These are phyloP conservation scores for Pelagia noctiluca DNA, from an alignment of 30 jellyfish, hydroid and myxozoan species.

Conservation along the genomic window DNA sequence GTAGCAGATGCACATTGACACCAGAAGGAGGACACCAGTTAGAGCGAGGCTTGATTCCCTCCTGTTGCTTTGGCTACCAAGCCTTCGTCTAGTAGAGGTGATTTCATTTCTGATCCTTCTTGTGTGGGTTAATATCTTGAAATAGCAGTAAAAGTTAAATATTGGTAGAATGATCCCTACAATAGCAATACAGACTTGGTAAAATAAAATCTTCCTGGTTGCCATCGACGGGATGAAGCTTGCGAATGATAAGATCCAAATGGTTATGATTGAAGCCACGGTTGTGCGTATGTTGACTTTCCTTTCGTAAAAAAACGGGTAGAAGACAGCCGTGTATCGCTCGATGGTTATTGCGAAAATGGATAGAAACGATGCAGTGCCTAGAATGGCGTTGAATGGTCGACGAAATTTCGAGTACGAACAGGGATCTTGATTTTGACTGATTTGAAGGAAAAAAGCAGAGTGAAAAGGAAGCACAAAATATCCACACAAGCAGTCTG, in stretches of 20 bases:
- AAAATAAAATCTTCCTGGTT: not conserved
- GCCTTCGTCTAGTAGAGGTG: not conserved
- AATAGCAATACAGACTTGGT: too few relatives aligned
- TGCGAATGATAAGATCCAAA: not conserved
- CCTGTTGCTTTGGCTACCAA: not conserved
- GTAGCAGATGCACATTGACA: too few relatives aligned
- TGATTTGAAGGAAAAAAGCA: not conserved
- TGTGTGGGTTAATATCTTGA: not conserved
- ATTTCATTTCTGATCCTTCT: not conserved
- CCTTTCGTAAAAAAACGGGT: too few relatives aligned
- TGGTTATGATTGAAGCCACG: not conserved
- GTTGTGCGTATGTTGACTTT: not conserved
- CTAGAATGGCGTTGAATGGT: not conserved
- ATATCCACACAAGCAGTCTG: not conserved
- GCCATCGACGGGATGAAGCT: not conserved
- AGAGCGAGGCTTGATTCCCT: not conserved
- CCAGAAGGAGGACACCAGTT: not conserved
- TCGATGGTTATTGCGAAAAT: not conserved
- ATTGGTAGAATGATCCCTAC: not conserved
- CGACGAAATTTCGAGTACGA: not conserved
- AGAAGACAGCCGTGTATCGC: not conserved
- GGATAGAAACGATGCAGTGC: not conserved
- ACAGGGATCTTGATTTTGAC: not conserved
- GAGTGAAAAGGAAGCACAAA: not conserved
- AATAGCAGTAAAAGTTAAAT: not conserved